These are phyloP conservation scores for Urocitellus parryii DNA, from an alignment of 2,113 vertebrate species.

Conservation along the genomic window DNA sequence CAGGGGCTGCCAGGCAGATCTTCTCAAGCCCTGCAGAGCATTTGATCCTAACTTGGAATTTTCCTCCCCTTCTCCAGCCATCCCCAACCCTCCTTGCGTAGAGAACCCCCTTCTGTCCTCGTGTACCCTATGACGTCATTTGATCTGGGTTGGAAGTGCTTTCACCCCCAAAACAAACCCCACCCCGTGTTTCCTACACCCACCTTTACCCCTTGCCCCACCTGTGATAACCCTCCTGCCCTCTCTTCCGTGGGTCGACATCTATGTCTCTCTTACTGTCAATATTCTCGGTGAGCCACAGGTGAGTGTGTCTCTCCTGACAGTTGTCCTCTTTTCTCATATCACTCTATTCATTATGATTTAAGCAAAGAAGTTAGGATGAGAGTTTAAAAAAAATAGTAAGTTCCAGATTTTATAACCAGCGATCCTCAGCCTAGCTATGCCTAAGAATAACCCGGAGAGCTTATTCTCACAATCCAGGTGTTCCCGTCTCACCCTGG, in stretches of 20 bases:
- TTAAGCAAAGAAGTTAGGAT: background rate
- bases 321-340: background rate
- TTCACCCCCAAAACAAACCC: background rate
- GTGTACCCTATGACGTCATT: background rate
- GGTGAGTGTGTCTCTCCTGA: background rate
- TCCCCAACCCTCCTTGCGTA: background rate
- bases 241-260: background rate
- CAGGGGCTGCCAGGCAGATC: background rate
- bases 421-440: too few relatives aligned
- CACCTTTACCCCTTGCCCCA: background rate
- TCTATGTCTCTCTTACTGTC: background rate
- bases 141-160: background rate
- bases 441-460: background rate
- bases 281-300: background rate
- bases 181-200: fast-evolving
- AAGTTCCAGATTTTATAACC: background rate
- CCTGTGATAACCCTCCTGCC: background rate
- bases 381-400: background rate
- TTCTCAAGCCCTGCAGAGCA: background rate
- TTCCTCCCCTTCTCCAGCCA: background rate
- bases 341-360: background rate
- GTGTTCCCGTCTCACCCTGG: background rate
- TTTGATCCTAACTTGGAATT: background rate
- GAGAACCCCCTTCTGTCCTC: background rate
- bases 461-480: background rate